phyloP scores from a whole-genome alignment of 92 coral and sea anemone species.

The Isaurus tuberculatus region DNA sequence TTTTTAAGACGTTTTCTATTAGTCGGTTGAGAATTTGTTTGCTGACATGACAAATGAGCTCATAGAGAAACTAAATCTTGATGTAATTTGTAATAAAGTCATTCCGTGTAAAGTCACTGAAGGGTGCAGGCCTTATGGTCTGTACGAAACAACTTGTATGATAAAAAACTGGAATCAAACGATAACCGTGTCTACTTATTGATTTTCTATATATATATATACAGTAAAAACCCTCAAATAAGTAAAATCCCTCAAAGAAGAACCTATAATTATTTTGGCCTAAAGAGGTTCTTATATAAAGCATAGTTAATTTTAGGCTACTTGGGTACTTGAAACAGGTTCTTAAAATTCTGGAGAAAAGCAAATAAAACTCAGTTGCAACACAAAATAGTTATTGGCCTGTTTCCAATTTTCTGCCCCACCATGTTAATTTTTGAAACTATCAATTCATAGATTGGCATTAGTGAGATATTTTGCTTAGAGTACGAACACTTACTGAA shows the following conservation, averaged over 20 bases:
- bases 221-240: slow-evolving; percentile 12
- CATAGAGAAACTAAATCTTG: too few relatives aligned
- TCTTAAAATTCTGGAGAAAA: slow-evolving; percentile 5
- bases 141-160: too few relatives aligned
- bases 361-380: slow-evolving; percentile 7
- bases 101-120: too few relatives aligned
- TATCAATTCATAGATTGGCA: background rate
- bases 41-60: too few relatives aligned
- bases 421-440: slow-evolving; percentile 5
- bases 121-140: too few relatives aligned
- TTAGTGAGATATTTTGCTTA: slow-evolving; percentile 9
- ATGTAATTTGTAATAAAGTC: too few relatives aligned
- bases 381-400: slow-evolving; percentile 7
- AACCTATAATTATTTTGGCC: background rate
- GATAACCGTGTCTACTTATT: too few relatives aligned
- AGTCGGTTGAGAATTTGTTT: too few relatives aligned
- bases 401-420: slow-evolving; percentile 5
- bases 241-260: slow-evolving; percentile 4
- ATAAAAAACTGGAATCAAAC: too few relatives aligned
- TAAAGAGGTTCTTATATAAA: slow-evolving; percentile 2
- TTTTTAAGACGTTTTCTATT: too few relatives aligned
- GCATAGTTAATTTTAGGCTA: slow-evolving; percentile 8
- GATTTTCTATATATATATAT: background rate
- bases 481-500: background rate
- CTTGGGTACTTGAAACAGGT: slow-evolving; percentile 8